Percentiles rank a stretch among this genome's conserved stretches.
phyloP scores from a whole-genome alignment of 2,888 invertebrate genomes.

The Eupelmus urozonus region DNA sequence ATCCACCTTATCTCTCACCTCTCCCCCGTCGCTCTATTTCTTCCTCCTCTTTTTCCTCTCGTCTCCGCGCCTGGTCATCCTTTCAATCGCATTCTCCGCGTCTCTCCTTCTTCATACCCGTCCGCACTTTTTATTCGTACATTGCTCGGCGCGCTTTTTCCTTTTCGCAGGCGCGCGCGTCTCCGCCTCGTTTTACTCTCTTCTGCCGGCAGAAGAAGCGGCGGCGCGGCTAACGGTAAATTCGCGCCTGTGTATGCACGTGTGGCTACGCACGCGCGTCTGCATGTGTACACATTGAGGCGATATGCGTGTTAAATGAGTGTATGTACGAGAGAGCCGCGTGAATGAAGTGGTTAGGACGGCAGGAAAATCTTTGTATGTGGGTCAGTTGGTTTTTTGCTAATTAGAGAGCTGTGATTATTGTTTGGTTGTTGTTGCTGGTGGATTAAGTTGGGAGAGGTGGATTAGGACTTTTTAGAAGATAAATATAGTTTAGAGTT shows the following conservation, averaged over 20 bases:
- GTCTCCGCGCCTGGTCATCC: too few relatives aligned
- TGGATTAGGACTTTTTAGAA: too few relatives aligned
- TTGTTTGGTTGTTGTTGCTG: too few relatives aligned
- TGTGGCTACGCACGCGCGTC: background rate
- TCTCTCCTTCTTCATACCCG: too few relatives aligned
- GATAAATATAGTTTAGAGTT: too few relatives aligned
- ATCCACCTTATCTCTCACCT: too few relatives aligned
- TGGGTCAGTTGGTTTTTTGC: slow-evolving; percentile 40
- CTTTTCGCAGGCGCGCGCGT: too few relatives aligned
- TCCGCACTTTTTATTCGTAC: background rate
- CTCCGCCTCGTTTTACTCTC: background rate
- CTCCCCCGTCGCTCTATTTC: too few relatives aligned
- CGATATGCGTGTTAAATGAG: background rate
- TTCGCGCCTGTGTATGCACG: background rate
- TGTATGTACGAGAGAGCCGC: background rate
- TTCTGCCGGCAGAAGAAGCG: background rate
- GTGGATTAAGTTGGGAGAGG: too few relatives aligned
- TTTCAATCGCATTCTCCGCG: too few relatives aligned
- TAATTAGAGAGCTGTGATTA: slow-evolving; percentile 19
- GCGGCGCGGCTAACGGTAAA: background rate
- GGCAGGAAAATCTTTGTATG: background rate
- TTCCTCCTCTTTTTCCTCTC: too few relatives aligned
- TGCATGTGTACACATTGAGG: background rate
- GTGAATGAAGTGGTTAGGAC: slow-evolving; percentile 38
- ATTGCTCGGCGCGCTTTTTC: background rate